phyloP scores from a whole-genome alignment of 2,113 vertebrate species.

The Petromus typicus region DNA sequence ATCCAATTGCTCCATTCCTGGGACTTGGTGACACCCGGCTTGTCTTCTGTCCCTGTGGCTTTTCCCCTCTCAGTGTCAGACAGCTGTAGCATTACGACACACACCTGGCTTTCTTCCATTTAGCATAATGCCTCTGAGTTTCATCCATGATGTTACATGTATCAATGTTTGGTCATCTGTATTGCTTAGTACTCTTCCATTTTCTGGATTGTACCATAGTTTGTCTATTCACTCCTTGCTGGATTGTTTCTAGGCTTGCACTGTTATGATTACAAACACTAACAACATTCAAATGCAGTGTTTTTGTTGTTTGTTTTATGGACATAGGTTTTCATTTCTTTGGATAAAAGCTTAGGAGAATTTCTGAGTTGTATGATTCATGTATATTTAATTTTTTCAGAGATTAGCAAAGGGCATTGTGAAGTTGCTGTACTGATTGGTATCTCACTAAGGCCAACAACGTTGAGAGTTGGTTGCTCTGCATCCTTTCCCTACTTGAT shows the following conservation, averaged over 20 bases:
- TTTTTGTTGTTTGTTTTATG: background rate
- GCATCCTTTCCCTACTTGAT: background rate
- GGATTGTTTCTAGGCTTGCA: background rate
- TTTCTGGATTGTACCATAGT: background rate
- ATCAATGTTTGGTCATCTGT: background rate
- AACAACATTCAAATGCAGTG: background rate
- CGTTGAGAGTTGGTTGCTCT: background rate
- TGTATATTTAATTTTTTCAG: background rate
- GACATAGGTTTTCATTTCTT: background rate
- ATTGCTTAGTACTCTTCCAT: background rate
- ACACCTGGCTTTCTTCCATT: background rate
- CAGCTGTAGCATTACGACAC: background rate
- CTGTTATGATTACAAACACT: background rate
- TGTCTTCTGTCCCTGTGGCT: background rate
- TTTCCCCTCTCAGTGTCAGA: background rate
- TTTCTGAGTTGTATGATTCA: background rate
- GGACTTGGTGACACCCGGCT: background rate
- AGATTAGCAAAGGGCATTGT: background rate
- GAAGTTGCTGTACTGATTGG: background rate
- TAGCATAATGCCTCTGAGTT: background rate
- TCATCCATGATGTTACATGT: background rate
- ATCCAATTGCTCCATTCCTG: background rate
- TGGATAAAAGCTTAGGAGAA: background rate
- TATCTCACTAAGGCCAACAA: background rate
- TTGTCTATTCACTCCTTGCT: background rate